Conservation (phyloP, 2,113 vertebrate genomes). For the Sorex araneus region DNA sequence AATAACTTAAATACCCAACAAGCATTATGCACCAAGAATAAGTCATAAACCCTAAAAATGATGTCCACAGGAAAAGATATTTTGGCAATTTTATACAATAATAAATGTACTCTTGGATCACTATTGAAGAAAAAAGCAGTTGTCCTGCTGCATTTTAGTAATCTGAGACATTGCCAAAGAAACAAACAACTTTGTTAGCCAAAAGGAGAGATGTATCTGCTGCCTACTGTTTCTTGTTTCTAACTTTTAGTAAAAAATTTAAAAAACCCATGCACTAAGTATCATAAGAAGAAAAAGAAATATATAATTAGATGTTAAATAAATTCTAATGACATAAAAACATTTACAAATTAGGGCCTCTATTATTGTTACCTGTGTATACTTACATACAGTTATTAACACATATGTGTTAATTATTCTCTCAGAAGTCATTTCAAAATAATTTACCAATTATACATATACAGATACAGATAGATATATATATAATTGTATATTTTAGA, state of each 20-base stretch:
- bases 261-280: not conserved
- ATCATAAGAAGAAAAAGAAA: not conserved
- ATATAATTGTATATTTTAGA: not conserved
- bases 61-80: not conserved
- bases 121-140: not conserved
- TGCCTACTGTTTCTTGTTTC: constrained; percentile 10
- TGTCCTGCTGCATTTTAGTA: not conserved
- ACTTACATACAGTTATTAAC: not conserved
- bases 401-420: not conserved
- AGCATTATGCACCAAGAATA: not conserved
- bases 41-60: constrained; percentile 31
- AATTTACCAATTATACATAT: too few species aligned
- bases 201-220: not conserved
- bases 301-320: not conserved
- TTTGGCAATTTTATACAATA: not conserved
- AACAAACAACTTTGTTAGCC: constrained; percentile 45
- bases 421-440: constrained; percentile 21
- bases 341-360: constrained; percentile 22
- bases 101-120: fast-evolving
- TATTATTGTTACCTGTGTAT: not conserved
- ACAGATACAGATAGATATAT: constrained; percentile 47
- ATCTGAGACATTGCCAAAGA: not conserved
- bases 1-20: constrained; percentile 19
- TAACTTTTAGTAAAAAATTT: not conserved
- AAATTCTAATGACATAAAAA: not conserved